Conservation (phyloP, 2,113 vertebrate species). For the Seriola rivoliana region DNA sequence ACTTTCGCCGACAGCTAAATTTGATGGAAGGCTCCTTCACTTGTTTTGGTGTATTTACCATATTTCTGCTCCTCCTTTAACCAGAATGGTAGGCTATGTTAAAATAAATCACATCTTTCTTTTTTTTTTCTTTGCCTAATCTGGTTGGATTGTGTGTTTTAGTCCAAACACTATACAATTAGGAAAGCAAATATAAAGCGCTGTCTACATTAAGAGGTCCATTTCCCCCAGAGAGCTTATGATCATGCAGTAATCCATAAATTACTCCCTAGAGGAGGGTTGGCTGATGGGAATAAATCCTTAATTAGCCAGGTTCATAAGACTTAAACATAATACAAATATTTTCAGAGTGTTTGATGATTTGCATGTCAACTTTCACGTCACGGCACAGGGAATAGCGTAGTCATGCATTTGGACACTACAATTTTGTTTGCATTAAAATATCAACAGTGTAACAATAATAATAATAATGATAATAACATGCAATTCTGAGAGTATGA, state of each 20-base stretch:
- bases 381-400: neutral
- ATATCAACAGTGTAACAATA: neutral
- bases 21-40: neutral
- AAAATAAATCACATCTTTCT: too few species aligned
- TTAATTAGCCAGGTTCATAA: neutral
- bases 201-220: neutral
- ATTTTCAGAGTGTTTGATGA: neutral
- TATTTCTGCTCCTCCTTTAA: neutral
- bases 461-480: too few species aligned
- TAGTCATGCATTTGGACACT: too few species aligned
- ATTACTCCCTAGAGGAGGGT: neutral
- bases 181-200: neutral
- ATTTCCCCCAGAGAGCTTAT: neutral
- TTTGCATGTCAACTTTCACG: neutral
- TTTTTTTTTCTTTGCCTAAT: neutral
- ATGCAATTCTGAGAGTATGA: neutral
- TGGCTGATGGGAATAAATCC: neutral
- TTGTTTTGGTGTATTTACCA: neutral
- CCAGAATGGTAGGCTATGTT: neutral
- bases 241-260: neutral
- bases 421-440: neutral
- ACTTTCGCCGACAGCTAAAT: slow-evolving; percentile 11
- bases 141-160: neutral
- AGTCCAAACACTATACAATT: neutral
- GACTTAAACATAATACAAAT: neutral